Conservation (phyloP, 2,113 vertebrate genomes). For the Dipodomys merriami region DNA sequence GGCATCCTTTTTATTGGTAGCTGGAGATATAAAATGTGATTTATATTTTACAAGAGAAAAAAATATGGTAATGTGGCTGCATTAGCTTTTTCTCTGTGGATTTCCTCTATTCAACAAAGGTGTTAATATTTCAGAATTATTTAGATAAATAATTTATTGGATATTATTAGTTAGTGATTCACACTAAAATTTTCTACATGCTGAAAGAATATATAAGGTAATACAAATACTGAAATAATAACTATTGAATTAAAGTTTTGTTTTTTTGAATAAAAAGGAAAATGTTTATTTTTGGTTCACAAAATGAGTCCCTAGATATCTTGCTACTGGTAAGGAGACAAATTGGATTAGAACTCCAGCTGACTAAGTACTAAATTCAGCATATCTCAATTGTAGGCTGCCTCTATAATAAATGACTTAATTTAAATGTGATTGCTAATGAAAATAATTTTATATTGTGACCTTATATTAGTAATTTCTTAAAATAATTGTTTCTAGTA, state of each 20-base stretch:
- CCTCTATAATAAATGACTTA: slow-evolving; percentile 71
- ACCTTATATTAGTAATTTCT: slow-evolving; percentile 42
- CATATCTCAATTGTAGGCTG: background rate
- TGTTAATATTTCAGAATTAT: slow-evolving; percentile 24
- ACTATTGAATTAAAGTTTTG: background rate
- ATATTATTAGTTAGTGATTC: slow-evolving; percentile 50
- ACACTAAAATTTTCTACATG: background rate
- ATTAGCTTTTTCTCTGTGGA: background rate
- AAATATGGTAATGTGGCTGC: background rate
- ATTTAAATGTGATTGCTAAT: slow-evolving; percentile 71
- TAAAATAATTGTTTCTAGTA: slow-evolving; percentile 57
- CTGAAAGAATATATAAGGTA: background rate
- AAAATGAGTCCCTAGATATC: slow-evolving; percentile 48
- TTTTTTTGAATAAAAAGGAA: background rate
- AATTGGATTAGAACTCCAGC: slow-evolving; percentile 62
- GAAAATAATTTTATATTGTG: slow-evolving; percentile 54
- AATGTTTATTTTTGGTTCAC: slow-evolving; percentile 59
- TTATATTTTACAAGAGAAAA: slow-evolving; percentile 16
- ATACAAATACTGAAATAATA: slow-evolving; percentile 36
- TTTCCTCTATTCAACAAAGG: background rate
- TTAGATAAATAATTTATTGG: slow-evolving; percentile 60
- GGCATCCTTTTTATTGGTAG: background rate
- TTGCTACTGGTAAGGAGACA: slow-evolving; percentile 52
- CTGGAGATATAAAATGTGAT: background rate
- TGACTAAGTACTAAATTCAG: slow-evolving; percentile 61